phyloP scores from a whole-genome alignment of 2,888 invertebrate genomes.

The Nomada ferruginata region DNA sequence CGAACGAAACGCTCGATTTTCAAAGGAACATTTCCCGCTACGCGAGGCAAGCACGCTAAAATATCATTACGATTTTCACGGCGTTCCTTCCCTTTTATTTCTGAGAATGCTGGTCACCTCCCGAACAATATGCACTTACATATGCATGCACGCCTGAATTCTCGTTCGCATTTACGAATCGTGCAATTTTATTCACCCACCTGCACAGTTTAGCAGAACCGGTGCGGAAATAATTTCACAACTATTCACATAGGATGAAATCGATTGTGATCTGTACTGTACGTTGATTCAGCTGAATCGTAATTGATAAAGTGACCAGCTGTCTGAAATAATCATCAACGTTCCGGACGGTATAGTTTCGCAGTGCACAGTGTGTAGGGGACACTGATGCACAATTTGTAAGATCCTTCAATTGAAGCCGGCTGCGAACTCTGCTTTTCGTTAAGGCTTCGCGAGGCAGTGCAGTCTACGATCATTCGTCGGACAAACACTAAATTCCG shows the following conservation, averaged over 20 bases:
- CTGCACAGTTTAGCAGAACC: conserved; percentile 21
- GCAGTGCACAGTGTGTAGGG: no score
- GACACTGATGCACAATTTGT: no score
- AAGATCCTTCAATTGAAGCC: no score
- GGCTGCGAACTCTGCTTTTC: background rate
- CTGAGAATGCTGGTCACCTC: background rate
- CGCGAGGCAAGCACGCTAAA: conserved; percentile 30
- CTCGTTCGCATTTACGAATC: conserved; percentile 10
- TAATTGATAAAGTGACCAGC: conserved; percentile 29
- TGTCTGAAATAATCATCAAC: conserved; percentile 54
- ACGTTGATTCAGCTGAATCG: background rate
- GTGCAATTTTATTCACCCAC: conserved; percentile 36
- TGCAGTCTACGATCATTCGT: conserved; percentile 35
- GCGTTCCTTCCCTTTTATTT: background rate
- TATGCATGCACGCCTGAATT: conserved; percentile 8
- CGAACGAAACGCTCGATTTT: conserved; percentile 48
- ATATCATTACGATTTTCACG: conserved; percentile 41
- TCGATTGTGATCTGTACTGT: conserved; percentile 7
- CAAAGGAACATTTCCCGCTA: background rate
- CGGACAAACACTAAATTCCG: conserved; percentile 66
- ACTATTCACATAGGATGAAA: conserved; percentile 14
- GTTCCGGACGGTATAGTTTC: conserved; percentile 3
- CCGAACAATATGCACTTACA: conserved; percentile 41
- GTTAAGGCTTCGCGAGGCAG: conserved; percentile 26
- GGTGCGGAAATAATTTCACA: conserved; percentile 30